These are phyloP conservation scores for Drosophila kohkoa DNA, from an alignment of 1,140 invertebrate genomes.

Conservation along the genomic window DNA sequence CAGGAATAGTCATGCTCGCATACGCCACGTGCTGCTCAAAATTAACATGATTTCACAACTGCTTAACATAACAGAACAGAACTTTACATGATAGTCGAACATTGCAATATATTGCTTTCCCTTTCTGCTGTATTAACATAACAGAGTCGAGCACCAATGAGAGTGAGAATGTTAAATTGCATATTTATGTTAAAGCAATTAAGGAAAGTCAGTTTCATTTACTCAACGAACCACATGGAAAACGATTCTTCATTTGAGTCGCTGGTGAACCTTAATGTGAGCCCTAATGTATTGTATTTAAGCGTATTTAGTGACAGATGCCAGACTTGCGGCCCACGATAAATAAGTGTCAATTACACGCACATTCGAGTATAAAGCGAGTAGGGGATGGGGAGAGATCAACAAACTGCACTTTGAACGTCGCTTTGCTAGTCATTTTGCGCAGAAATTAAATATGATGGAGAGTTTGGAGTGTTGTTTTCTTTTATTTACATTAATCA, in stretches of 20 bases:
- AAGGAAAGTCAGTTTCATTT: not conserved
- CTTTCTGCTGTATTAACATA: not conserved
- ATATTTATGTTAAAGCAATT: not conserved
- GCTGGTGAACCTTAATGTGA: conserved; percentile 2
- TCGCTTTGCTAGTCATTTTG: conserved; percentile 21
- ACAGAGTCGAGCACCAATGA: not conserved
- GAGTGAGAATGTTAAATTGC: not conserved
- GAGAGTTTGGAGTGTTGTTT: conserved; percentile 32
- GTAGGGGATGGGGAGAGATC: conserved; percentile 13
- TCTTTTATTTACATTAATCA: conserved; percentile 74
- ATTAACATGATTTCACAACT: conserved; percentile 1
- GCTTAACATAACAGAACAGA: not conserved
- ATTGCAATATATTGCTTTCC: not conserved
- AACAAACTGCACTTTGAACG: conserved; percentile 40
- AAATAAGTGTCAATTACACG: conserved; percentile 48
- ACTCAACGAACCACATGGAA: not conserved
- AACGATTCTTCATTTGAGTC: not conserved
- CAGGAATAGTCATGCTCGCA: not conserved
- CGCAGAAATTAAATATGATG: conserved; percentile 41
- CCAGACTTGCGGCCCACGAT: conserved; percentile 16
- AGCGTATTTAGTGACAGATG: conserved; percentile 19
- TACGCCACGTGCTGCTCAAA: not conserved
- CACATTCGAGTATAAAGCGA: not conserved
- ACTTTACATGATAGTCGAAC: not conserved
- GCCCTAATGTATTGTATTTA: not conserved